A percentile compares a stretch with the other conserved stretches of the same genome.
Evolutionary conservation across 2,888 invertebrate species (phyloP).

Genomic region (Sisyra nigra): DNA sequence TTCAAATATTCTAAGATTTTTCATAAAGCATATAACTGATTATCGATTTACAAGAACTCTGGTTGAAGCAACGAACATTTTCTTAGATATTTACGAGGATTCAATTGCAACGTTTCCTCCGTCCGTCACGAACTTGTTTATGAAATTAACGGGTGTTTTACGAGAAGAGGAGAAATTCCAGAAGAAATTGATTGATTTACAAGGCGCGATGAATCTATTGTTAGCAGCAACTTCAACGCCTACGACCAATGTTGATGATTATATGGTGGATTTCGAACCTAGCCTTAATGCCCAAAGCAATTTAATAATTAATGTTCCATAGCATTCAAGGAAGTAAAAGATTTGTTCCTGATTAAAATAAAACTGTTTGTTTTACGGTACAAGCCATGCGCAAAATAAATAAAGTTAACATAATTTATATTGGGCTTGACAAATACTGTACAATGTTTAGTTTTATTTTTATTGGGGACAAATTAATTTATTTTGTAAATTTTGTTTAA

Average conservation of each 20-base stretch:
- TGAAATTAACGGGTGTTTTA: conserved; percentile 40
- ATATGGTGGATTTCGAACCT: conserved; percentile 21
- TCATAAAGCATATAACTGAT: conserved; percentile 57
- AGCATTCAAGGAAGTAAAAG: conserved; percentile 9
- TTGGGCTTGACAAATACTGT: too few relatives aligned
- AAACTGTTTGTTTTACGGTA: too few relatives aligned
- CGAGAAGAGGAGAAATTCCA: conserved; percentile 52
- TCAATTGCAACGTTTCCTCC: conserved; percentile 43
- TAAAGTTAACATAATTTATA: too few relatives aligned
- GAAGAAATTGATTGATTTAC: conserved; percentile 42
- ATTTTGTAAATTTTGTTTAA: too few relatives aligned
- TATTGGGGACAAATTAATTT: too few relatives aligned
- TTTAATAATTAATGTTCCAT: conserved; percentile 36
- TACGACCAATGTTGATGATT: conserved; percentile 20
- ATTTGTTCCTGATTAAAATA: too few relatives aligned
- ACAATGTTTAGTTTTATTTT: too few relatives aligned
- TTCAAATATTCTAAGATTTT: conserved; percentile 51
- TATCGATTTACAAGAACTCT: conserved; percentile 57
- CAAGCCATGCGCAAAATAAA: too few relatives aligned
- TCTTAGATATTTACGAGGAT: conserved; percentile 60
- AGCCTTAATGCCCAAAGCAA: conserved; percentile 34
- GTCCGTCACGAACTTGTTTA: conserved; percentile 41
- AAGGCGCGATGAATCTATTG: conserved; percentile 53
- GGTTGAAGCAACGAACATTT: conserved; percentile 53
- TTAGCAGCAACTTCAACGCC: conserved; percentile 38